Evolutionary conservation across 2,797 vertebrate species (phyloP), one percentile per base, ranked within the genome.

Genomic region (Sebastes glaucus): DNA sequence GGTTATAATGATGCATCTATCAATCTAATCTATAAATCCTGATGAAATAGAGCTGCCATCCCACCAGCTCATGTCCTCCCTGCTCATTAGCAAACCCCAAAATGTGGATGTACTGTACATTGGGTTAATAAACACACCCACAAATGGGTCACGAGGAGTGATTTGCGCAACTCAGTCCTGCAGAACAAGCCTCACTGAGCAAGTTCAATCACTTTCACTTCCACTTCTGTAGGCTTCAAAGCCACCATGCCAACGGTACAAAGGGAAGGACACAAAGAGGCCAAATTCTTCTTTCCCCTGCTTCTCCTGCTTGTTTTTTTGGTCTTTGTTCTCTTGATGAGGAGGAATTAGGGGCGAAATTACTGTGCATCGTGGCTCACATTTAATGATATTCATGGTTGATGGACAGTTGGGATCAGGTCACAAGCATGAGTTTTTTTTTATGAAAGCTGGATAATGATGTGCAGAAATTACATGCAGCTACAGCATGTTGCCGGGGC

Each of bases 111-210:
- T 18, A 13, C 77, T 75, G 83, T 63, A 71, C 78, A 87, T 46
- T 66, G 80, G 81, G 87, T 81, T 78, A 61, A 69, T 92, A 93
- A 93, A 91, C 79, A 83, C 80, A 63, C 75, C 75, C 80, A 84
- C 81, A 67, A 96, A 96, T 95, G 91, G 93, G 87, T 91, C 95
- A 95, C 92, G 94, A 92, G 95, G 93, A 89, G 65, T 93, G 93
- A 96, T 96, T 95, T 94, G 94, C 55, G 60, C 93, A 89, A 91
- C 91, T 81, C 79, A 42, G 77, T 90, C 84, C 86, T 87, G 60
- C 20, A 16, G 80, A 90, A 89, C 91, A 95, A 94, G 97, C 96
- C 93, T 94, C 95, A 91, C 4, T 96, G 96, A 95, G 71, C 95
- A 95, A 91, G 89, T 94, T 95, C 93, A 96, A 94, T 94, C 84